Base-by-base conservation (phyloP, 2,888 invertebrate species). In the Nomada flava region DNA sequence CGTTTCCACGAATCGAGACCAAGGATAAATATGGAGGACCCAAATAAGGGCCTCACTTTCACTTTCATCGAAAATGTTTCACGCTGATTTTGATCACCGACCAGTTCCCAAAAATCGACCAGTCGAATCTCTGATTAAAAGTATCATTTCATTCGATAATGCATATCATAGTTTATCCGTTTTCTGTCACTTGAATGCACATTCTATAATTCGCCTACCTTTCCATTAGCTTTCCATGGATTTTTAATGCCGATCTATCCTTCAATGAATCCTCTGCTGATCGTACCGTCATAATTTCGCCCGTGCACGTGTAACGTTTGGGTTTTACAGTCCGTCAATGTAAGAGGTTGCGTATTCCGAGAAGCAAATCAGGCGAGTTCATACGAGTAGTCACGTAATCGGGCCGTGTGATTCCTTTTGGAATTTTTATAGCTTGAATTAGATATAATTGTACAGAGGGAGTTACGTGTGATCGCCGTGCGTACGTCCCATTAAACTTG, bases 291-390 rank as follows among this genome's bases (percentile, higher is more conserved):
- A 23, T 47, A 29, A 47, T 57, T 50, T 57, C n/a, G 11, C 50
- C 15, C 26, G 44, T 42, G 7, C 4, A 29, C 55, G 63, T 29
- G 84, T 79, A 79, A 87, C 78, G 84, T 85, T 84, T 80, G 82
- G 72, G 64, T 82, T 77, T 74, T 79, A 72, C 69, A 76, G 67
- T 62, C 81, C 11, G 52, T 5, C 57, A 18, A 52, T 53, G 26
- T 10, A 57, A 53, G 53, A 76, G 69, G 78, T 59, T 73, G 83
- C 82, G 75, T 55, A 74, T 89, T 88, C 88, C 77, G 29, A 89
- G 88, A 88, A 89, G 80, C 78, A 79, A 85, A 87, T 86, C 81
- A 85, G 79, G 75, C 74, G 77, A 68, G 64, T 65, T 81, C 69
- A 42, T 80, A 72, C 55, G 70, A 74, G 64, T 20, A 60, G 79